Evolutionary conservation across 2,113 vertebrate species (phyloP), one percentile per base, ranked within the genome.

Genomic region (Oenanthe melanoleuca): DNA sequence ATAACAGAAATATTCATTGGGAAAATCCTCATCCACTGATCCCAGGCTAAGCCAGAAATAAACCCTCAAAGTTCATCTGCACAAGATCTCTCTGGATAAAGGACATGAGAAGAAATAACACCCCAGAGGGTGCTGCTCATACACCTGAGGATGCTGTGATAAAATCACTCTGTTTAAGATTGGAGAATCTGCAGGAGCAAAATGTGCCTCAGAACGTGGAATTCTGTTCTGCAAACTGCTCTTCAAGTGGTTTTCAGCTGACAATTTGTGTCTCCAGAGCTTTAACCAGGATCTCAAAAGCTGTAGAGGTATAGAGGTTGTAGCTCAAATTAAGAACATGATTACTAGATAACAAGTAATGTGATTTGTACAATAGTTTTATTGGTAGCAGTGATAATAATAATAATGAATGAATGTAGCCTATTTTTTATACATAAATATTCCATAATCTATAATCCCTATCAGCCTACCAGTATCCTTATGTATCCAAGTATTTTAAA

Each of bases 161-260:
- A 33, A 40, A 28, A 49, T 10, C 1, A 0, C 2, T 37, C 26
- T 1, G 5, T 49, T 33, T 33, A 24, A 33, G 23, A 31, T 0
- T 49, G 44, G 60, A 72, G 21, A 52, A 12, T 17, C 38, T 47
- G 26, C 44, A 72, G 14, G 44, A 47, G 23, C 18, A 73, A 65
- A 73, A 47, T 14, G 9, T 29, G 37, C 44, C 60, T 73, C 33
- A 63, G 50, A 64, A 53, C 31, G 38, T 1, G 5, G 17, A 52
- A 12, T 70, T 81, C 69, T 66, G 21, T 34, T 81, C 65, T 78
- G 55, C 22, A 52, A 60, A 37, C 1, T 4, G 22, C 44, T 69
- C 40, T 49, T 50, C 55, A 33, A 34, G 13, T 56, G 34, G 17
- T n/a, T 67, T 64, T 53, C 42, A 50, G 4, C 19, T 42, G 59